Evolutionary conservation across 2,113 vertebrate genomes (phyloP), one percentile per base, ranked within the genome.

Genomic region (Tetrao urogallus): DNA sequence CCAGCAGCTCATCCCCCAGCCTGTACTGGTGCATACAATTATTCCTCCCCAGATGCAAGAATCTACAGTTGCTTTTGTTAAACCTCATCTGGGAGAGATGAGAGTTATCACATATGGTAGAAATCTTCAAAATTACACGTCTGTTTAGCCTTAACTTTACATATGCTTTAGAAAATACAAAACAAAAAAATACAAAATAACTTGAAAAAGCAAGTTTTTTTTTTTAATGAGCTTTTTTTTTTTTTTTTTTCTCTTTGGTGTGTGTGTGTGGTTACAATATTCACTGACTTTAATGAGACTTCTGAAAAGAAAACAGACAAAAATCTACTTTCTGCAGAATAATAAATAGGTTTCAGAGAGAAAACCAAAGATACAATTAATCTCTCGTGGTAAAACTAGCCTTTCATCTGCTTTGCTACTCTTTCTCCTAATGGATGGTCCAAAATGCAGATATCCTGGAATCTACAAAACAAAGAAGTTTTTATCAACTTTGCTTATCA

Each of bases 51-150:
- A 38, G 38, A 38, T 38, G 38, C 8, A 38, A 38, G 38, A 38
- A 9, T 38, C 38, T 38, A 38, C 38, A 38, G 8, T 38, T 38
- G 38, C 38, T 38, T 38, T 38, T 38, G 38, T 38, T 38, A 38
- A 38, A 38, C 38, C 8, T 38, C 9, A 38, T 38, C 38, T 38
- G 38, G 38, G 38, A 38, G 38, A 38, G 38, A 38, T 38, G 38
- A 38, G 52, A 93, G 67, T 61, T 67, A 89, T 45, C 4, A 76
- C 34, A 74, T 92, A 77, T 94, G 67, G 42, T 90, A 93, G 92
- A 93, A 77, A 38, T 10, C 36, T 91, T 30, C 78, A 91, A 73
- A 84, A 84, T 34, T 77, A 8, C 54, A 32, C 19, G 17, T 10
- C 66, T 89, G 50, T 79, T 78, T 81, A 67, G 24, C n/a, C 16